These are phyloP conservation scores for Lepilemur ruficaudatus DNA, from an alignment of 2,797 vertebrate species.

Conservation along the genomic window DNA sequence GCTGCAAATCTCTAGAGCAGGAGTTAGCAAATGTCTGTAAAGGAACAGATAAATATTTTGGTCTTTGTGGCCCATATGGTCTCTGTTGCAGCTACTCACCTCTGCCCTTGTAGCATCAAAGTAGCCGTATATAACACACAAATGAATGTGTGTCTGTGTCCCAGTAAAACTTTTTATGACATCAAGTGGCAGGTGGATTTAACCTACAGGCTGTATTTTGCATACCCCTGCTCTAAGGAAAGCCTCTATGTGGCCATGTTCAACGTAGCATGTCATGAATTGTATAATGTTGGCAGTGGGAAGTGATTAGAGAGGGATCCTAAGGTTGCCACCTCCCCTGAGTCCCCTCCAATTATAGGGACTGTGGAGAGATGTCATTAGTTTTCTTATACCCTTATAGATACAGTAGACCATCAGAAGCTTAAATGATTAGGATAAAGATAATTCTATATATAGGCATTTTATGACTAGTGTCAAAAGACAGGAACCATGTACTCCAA, in stretches of 20 bases:
- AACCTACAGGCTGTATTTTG: background rate
- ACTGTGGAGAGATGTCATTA: background rate
- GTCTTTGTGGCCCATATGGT: background rate
- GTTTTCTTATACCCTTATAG: background rate
- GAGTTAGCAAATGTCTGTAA: background rate
- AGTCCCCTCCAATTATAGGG: background rate
- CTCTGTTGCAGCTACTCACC: background rate
- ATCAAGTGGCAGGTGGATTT: background rate
- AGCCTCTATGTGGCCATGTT: background rate
- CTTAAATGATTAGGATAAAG: background rate
- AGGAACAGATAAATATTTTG: background rate
- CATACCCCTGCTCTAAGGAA: background rate
- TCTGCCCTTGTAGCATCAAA: background rate
- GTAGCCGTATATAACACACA: background rate
- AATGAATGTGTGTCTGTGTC: background rate
- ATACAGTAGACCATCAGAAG: background rate
- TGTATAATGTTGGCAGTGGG: background rate
- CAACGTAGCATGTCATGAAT: background rate
- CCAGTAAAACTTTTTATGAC: background rate
- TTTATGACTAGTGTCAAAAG: background rate
- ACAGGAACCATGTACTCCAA: background rate
- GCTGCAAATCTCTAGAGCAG: background rate
- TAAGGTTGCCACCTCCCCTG: background rate
- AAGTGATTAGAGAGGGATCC: background rate
- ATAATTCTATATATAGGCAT: background rate